Conservation (phyloP, 1,140 invertebrate genomes). For the Phortica variegata region DNA sequence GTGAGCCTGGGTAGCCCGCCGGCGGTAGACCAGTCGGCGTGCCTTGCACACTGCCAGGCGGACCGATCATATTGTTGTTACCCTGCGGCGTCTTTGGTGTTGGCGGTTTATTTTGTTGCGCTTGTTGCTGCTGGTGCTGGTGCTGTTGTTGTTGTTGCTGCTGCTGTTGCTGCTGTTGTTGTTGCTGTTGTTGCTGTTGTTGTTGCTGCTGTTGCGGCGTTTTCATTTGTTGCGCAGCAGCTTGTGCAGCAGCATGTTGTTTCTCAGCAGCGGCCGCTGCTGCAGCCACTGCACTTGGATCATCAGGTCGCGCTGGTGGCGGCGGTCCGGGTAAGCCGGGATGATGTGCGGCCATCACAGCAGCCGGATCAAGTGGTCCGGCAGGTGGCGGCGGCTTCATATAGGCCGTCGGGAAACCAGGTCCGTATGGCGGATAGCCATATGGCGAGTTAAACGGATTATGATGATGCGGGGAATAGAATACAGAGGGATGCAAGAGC, state of each 20-base stretch:
- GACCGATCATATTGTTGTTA: slow-evolving; percentile 16
- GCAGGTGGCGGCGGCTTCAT: slow-evolving; percentile 51
- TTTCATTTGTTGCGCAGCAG: slow-evolving; percentile 23
- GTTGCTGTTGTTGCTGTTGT: slow-evolving; percentile 3
- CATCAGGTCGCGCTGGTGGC: slow-evolving; percentile 34
- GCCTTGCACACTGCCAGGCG: slow-evolving; percentile 29
- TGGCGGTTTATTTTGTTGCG: slow-evolving; percentile 51
- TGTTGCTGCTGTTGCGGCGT: slow-evolving; percentile 22
- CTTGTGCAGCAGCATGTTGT: slow-evolving; percentile 32
- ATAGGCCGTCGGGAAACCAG: slow-evolving; percentile 48
- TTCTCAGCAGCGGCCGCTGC: slow-evolving; percentile 38
- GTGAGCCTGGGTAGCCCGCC: slow-evolving; percentile 48
- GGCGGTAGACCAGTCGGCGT: slow-evolving; percentile 49
- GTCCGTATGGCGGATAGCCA: slow-evolving; percentile 52
- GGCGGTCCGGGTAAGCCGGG: slow-evolving; percentile 41
- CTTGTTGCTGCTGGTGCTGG: slow-evolving; percentile 16
- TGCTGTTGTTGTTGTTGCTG: slow-evolving; percentile 10
- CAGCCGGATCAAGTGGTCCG: slow-evolving; percentile 44
- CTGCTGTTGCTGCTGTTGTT: background rate
- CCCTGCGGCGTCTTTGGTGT: slow-evolving; percentile 55
- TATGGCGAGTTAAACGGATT: slow-evolving; percentile 56
- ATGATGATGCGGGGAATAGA: slow-evolving; percentile 54
- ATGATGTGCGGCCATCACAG: slow-evolving; percentile 50
- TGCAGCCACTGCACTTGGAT: slow-evolving; percentile 32
- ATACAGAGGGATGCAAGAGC: slow-evolving; percentile 53